Conservation (phyloP, 1,140 invertebrate genomes). For the Leptinotarsa texana region DNA sequence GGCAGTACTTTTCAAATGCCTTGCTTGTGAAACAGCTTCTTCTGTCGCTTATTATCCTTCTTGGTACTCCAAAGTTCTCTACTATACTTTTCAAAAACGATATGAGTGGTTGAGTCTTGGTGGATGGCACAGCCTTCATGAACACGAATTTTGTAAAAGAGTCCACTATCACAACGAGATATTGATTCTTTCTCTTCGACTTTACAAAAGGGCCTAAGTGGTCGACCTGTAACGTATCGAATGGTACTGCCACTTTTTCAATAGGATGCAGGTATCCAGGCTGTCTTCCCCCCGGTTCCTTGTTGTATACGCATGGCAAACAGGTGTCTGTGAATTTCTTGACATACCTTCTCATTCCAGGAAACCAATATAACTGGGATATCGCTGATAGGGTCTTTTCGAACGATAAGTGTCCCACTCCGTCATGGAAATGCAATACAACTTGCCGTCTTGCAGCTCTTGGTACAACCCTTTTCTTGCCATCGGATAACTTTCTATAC, state of each 20-base stretch:
- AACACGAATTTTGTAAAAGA: slow-evolving; percentile 48
- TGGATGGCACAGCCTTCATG: background rate
- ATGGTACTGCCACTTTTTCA: slow-evolving; percentile 44
- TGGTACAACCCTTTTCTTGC: slow-evolving; percentile 22
- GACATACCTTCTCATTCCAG: slow-evolving; percentile 7
- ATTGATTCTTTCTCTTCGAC: slow-evolving; percentile 36
- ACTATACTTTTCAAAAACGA: background rate
- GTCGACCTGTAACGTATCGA: slow-evolving; percentile 51
- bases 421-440: slow-evolving; percentile 23
- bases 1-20: slow-evolving; percentile 38
- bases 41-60: slow-evolving; percentile 35
- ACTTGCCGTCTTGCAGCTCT: slow-evolving; percentile 11
- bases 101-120: background rate
- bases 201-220: slow-evolving; percentile 48
- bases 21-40: slow-evolving; percentile 41
- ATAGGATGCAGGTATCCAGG: slow-evolving; percentile 43
- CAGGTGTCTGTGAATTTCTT: background rate
- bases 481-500: slow-evolving; percentile 22
- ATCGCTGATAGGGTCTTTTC: slow-evolving; percentile 12
- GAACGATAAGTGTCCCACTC: slow-evolving; percentile 22
- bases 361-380: slow-evolving; percentile 5
- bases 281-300: background rate
- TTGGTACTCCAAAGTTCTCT: slow-evolving; percentile 29
- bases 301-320: slow-evolving; percentile 13
- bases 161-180: slow-evolving; percentile 53